Conservation (phyloP, 2,888 invertebrate species). For the Hirudinaria manillensis region DNA sequence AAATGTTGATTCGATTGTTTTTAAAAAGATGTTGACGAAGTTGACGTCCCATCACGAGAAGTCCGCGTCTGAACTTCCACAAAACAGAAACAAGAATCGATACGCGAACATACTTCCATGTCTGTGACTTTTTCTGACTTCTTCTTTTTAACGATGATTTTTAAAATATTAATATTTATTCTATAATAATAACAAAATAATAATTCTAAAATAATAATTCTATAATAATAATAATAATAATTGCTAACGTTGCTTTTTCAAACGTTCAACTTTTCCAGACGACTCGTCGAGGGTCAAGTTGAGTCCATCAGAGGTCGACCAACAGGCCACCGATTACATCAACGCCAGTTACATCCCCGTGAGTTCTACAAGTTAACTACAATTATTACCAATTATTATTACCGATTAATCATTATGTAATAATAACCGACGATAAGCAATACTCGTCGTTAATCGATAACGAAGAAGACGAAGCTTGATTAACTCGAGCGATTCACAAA, state of each 20-base stretch:
- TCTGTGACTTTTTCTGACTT: conserved; percentile 43
- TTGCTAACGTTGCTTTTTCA: too few relatives aligned
- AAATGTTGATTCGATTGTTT: not conserved
- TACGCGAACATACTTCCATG: conserved; percentile 98
- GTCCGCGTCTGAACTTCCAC: conserved; percentile 73
- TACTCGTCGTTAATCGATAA: too few relatives aligned
- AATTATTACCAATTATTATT: too few relatives aligned
- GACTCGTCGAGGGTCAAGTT: conserved; percentile 64
- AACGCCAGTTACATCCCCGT: conserved; percentile 72
- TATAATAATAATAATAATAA: too few relatives aligned
- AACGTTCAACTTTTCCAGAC: not conserved
- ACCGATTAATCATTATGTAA: too few relatives aligned
- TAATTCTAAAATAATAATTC: too few relatives aligned
- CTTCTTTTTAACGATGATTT: too few relatives aligned
- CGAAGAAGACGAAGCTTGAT: too few relatives aligned
- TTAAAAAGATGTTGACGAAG: conserved; percentile 33
- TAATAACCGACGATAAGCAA: too few relatives aligned
- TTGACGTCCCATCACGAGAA: conserved; percentile 34
- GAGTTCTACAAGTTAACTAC: conserved; percentile 43
- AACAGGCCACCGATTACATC: conserved; percentile 67
- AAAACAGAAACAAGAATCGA: conserved; percentile 88
- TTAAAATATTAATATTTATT: too few relatives aligned
- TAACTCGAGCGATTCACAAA: too few relatives aligned
- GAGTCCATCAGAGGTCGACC: conserved; percentile 58
- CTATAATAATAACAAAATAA: too few relatives aligned